A percentile compares a stretch with the other conserved stretches of the same genome.
phyloP scores from a whole-genome alignment of 2,797 vertebrate species.

The Selene dorsalis region DNA sequence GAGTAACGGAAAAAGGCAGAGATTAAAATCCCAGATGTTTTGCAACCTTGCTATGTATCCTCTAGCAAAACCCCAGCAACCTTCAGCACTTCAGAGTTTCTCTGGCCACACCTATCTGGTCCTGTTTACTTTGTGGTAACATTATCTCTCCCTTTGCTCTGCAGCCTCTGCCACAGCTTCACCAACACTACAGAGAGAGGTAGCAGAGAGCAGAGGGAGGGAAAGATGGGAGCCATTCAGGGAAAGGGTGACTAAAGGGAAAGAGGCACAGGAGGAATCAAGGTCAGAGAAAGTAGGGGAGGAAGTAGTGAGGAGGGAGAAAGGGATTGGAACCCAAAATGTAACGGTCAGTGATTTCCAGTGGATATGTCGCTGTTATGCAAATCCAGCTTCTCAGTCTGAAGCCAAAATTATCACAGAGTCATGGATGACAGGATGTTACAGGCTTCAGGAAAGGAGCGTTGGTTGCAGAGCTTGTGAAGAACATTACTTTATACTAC shows the following conservation, averaged over 20 bases:
- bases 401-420: constrained; percentile 16
- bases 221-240: constrained; percentile 1
- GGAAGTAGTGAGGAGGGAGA: constrained; percentile 33
- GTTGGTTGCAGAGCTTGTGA: background rate
- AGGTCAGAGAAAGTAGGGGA: constrained; percentile 36
- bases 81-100: constrained; percentile 11
- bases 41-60: constrained; percentile 12
- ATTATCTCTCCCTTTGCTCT: constrained; percentile 32
- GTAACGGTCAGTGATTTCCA: constrained; percentile 39
- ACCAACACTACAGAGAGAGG: background rate
- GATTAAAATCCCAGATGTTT: constrained; percentile 5
- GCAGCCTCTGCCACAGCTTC: constrained; percentile 9
- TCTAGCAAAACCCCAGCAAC: constrained; percentile 27
- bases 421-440: constrained; percentile 3
- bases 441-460: background rate
- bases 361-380: constrained; percentile 26
- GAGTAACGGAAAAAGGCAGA: background rate
- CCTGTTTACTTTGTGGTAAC: constrained; percentile 33
- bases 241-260: constrained; percentile 38
- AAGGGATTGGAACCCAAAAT: constrained; percentile 10
- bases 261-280: constrained; percentile 32
- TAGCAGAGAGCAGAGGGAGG: background rate
- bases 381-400: constrained; percentile 35
- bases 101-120: constrained; percentile 41
- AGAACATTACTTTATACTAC: background rate